phyloP scores from a whole-genome alignment of 2,113 vertebrate genomes.

The Gnathonemus longibarbis region DNA sequence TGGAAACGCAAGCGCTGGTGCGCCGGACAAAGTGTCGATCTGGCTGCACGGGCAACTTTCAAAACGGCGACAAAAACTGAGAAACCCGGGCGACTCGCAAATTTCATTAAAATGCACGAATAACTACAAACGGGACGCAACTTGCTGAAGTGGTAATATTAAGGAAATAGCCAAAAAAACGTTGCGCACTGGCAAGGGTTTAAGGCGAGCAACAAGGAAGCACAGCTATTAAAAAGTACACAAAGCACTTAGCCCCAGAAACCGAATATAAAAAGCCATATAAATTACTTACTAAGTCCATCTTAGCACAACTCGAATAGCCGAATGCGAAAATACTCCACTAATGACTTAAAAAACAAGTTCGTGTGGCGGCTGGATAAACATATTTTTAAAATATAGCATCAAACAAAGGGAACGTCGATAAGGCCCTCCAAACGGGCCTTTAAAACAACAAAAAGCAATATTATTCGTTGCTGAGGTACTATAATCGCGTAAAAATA shows the following conservation, averaged over 20 bases:
- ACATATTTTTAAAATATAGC: background rate
- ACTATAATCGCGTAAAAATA: background rate
- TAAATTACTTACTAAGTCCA: background rate
- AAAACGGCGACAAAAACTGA: background rate
- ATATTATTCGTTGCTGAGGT: background rate
- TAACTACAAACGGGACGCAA: background rate
- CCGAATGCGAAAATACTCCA: background rate
- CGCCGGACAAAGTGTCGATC: background rate
- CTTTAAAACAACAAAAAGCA: background rate
- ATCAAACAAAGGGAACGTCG: slow-evolving; percentile 14
- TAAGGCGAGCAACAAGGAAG: background rate
- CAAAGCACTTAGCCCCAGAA: slow-evolving; percentile 16
- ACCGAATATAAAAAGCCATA: slow-evolving; percentile 1
- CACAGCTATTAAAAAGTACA: background rate
- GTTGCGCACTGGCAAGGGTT: background rate
- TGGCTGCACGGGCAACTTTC: background rate
- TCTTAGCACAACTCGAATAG: background rate
- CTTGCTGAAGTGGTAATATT: background rate
- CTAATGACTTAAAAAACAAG: background rate
- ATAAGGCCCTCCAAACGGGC: background rate
- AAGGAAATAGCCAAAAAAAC: background rate
- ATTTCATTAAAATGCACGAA: background rate
- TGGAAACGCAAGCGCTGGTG: background rate
- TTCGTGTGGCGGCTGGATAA: background rate
- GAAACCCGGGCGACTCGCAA: background rate